Evolutionary conservation across 2,888 invertebrate genomes (phyloP).

Genomic region (Sipha maydis): DNA sequence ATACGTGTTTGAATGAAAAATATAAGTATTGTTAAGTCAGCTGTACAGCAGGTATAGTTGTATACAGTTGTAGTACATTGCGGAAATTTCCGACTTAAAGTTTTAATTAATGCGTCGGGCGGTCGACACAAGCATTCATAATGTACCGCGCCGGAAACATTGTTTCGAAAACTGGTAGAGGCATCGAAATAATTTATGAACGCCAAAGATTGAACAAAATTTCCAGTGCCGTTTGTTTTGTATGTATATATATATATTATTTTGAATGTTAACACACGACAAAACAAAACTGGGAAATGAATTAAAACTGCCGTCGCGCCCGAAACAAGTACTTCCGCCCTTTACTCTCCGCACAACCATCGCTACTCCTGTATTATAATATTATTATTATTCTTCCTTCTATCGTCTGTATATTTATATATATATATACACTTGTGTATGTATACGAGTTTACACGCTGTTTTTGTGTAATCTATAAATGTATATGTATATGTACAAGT

Average conservation of each 20-base stretch:
- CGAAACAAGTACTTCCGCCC: not conserved
- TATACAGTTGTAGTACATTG: not conserved
- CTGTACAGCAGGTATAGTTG: not conserved
- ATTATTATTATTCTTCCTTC: not conserved
- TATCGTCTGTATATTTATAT: not conserved
- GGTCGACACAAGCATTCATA: not conserved
- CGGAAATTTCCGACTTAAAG: constrained; percentile 35
- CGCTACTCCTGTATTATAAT: not conserved
- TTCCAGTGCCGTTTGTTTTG: constrained; percentile 20
- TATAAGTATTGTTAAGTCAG: not conserved
- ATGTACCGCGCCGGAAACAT: not conserved
- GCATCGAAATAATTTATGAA: constrained; percentile 42
- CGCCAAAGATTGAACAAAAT: constrained; percentile 38
- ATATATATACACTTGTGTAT: not conserved
- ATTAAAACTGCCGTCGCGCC: constrained; percentile 24
- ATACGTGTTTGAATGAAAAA: not conserved
- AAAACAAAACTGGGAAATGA: constrained; percentile 50
- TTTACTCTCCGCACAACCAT: not conserved
- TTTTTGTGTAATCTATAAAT: not conserved
- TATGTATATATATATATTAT: not conserved
- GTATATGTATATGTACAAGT: not conserved
- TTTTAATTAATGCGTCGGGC: constrained; percentile 55
- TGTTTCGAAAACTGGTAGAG: constrained; percentile 13
- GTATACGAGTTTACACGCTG: not conserved
- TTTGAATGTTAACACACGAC: constrained; percentile 11